Conservation (phyloP, 1,140 invertebrate genomes). For the Cyrtorhinus lividipennis region DNA sequence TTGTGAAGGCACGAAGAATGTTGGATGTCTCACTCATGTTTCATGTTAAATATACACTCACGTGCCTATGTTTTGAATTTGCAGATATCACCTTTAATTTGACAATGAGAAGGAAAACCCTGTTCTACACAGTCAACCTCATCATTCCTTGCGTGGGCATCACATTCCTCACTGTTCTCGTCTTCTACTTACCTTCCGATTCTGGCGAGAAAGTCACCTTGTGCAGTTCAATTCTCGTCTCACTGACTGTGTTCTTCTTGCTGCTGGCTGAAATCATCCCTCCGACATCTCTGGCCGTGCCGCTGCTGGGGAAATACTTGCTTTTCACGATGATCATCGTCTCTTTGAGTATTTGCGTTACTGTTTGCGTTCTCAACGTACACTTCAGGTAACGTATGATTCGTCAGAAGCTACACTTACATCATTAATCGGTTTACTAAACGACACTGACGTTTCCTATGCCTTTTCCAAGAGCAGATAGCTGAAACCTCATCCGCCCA, state of each 20-base stretch:
- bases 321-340: constrained; percentile 97
- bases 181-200: constrained; percentile 91
- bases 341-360: constrained; percentile 90
- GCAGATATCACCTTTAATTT: constrained; percentile 91
- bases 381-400: constrained; percentile 86
- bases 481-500: too few species aligned
- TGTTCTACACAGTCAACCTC: constrained; percentile 84
- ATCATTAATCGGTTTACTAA: too few species aligned
- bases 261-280: constrained; percentile 94
- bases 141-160: constrained; percentile 83
- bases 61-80: too few species aligned
- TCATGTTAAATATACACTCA: too few species aligned
- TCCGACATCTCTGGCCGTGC: constrained; percentile 90
- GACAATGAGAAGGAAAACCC: constrained; percentile 79
- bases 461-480: too few species aligned
- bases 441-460: too few species aligned
- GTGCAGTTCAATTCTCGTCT: constrained; percentile 95
- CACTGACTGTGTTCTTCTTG: constrained; percentile 96
- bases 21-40: too few species aligned
- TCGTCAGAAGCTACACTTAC: not conserved
- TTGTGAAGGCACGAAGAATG: too few species aligned
- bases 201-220: constrained; percentile 88
- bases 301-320: constrained; percentile 89
- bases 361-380: constrained; percentile 91
- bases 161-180: constrained; percentile 85